phyloP scores from a whole-genome alignment of 2,113 vertebrate genomes.

The Sylvietta virens region DNA sequence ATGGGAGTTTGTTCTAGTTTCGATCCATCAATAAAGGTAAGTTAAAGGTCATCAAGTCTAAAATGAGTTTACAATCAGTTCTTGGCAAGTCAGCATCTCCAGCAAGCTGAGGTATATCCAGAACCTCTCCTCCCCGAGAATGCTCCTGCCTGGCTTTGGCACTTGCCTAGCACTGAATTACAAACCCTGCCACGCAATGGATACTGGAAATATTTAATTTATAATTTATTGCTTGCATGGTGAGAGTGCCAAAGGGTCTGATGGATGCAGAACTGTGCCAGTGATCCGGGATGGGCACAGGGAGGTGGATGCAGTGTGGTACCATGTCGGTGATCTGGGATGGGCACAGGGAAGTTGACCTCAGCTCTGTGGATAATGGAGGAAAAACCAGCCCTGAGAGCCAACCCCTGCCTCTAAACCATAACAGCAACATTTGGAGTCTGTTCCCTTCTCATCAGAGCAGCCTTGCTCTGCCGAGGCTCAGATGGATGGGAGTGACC shows the following conservation, averaged over 20 bases:
- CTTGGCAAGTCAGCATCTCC: not conserved
- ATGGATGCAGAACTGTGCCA: not conserved
- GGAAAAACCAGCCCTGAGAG: not conserved
- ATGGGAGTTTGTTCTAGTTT: not conserved
- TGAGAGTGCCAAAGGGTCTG: not conserved
- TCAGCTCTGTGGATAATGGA: not conserved
- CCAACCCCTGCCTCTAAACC: not conserved
- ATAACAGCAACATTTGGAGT: not conserved
- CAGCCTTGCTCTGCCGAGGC: not conserved
- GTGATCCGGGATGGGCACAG: not conserved
- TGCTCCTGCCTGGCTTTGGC: not conserved
- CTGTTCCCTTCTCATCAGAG: not conserved
- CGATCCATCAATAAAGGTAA: not conserved
- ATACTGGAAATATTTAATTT: not conserved
- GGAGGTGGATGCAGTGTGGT: not conserved
- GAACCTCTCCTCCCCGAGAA: fast-evolving
- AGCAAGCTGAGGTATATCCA: fast-evolving
- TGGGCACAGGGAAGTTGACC: fast-evolving
- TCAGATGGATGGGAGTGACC: conserved; percentile 39
- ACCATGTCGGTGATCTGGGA: fast-evolving
- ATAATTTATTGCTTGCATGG: not conserved
- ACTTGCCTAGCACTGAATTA: not conserved
- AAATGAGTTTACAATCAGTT: not conserved
- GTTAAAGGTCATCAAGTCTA: not conserved
- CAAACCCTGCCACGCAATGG: fast-evolving